Evolutionary conservation across 2,113 vertebrate genomes (phyloP), one percentile per base, ranked within the genome.

Genomic region (Sialia sialis): DNA sequence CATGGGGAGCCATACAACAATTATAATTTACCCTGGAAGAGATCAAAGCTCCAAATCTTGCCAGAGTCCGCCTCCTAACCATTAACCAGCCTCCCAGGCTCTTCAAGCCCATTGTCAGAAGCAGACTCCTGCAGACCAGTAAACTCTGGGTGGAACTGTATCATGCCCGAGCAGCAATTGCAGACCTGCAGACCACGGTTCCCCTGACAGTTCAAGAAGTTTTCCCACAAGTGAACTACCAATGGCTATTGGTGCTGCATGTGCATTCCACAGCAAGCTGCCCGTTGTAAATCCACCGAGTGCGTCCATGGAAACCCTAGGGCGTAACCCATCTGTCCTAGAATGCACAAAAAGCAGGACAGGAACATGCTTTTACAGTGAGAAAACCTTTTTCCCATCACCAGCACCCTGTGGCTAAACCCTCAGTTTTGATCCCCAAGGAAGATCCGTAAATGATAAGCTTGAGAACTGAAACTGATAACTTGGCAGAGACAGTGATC

Each of bases 281-380:
- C 39, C 49, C 38, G 70, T 66, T 60, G 7, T 21, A 23, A 76
- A 62, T 36, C 39, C 30, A 19, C 9, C 0, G 0, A 62, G 7
- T 46, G 26, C 23, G 43, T 54, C 56, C 44, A 3, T 29, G 51
- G 81, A 89, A 95, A 60, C 63, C 39, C 26, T 11, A 4, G 1
- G 13, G 25, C 0, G 0, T 43, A 73, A 72, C 41, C 25, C 1
- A 0, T 74, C 52, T 51, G 23, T 48, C 60, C 30, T 36, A 18
- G 13, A 43, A 59, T 13, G 11, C 10, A 15, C 22, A 7, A 51
- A 63, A 32, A 46, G 26, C 36, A 79, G 22, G 30, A 52, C 18
- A 68, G 38, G n/a, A 73, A 38, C 8, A 7, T 21, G 30, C 29
- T 75, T 84, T 79, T 56, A 46, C 14, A 44, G n/a, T 36, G 58